Evolutionary conservation across 2,888 invertebrate species (phyloP).

Genomic region (Noctua janthe): DNA sequence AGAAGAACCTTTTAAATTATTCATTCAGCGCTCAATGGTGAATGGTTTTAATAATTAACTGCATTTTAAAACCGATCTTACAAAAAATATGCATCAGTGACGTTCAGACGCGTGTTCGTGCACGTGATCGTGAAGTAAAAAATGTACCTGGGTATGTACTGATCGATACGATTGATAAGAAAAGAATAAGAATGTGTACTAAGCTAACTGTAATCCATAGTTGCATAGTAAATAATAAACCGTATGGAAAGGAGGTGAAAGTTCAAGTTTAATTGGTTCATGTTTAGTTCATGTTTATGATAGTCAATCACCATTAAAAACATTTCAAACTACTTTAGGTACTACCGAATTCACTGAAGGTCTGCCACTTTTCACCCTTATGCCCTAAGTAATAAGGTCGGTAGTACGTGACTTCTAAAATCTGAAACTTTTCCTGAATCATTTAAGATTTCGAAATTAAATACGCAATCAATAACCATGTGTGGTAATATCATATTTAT

Average conservation of each 20-base stretch:
- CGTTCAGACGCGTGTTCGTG: conserved; percentile 24
- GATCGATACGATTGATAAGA: conserved; percentile 29
- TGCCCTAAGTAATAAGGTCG: too few relatives aligned
- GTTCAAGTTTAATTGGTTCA: not conserved
- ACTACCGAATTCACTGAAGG: too few relatives aligned
- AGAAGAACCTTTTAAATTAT: conserved; percentile 31
- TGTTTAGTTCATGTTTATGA: not conserved
- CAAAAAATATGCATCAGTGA: conserved; percentile 29
- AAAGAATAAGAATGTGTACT: conserved; percentile 16
- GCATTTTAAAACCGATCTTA: not conserved
- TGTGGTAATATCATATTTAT: conserved; percentile 23
- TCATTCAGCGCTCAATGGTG: conserved; percentile 10
- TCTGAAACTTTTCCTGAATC: not conserved
- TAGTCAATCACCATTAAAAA: not conserved
- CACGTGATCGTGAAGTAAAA: conserved; percentile 46
- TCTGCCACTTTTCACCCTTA: too few relatives aligned
- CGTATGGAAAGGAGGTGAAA: not conserved
- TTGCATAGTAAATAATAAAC: not conserved
- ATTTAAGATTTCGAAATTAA: not conserved
- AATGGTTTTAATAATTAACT: conserved; percentile 18
- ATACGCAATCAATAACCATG: not conserved
- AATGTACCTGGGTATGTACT: not conserved
- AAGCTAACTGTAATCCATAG: conserved; percentile 5
- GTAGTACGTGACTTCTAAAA: not conserved
- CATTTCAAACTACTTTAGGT: not conserved